These are phyloP conservation scores for Drosophila bipectinata DNA, from an alignment of 1,140 invertebrate species.

Conservation along the genomic window DNA sequence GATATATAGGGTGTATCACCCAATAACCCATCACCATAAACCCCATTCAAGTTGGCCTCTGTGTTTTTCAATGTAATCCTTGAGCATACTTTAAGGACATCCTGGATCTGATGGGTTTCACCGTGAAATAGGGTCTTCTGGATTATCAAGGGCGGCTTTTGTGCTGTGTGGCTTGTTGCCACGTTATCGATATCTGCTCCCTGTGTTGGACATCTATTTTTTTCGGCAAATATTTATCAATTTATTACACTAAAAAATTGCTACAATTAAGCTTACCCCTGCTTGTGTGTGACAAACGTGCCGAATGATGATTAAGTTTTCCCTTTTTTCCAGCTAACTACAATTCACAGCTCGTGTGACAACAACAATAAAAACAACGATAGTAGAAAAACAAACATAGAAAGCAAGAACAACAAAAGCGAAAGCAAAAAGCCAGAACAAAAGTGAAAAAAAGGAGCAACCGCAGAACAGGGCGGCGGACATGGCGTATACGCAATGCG, in stretches of 20 bases:
- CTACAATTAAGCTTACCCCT: conserved; percentile 58
- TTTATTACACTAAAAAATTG: conserved; percentile 78
- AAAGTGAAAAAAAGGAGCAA: conserved; percentile 6
- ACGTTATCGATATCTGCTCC: conserved; percentile 48
- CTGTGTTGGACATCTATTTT: conserved; percentile 23
- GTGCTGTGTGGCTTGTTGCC: conserved; percentile 8
- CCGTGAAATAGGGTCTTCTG: neutral
- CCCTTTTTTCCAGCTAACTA: conserved; percentile 42
- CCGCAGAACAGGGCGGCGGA: conserved; percentile 26
- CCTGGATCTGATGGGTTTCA: conserved; percentile 19
- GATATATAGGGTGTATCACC: conserved; percentile 1
- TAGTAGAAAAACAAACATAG: conserved; percentile 1
- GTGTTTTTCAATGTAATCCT: conserved; percentile 40
- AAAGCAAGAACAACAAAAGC: conserved; percentile 17
- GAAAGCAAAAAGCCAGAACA: conserved; percentile 19
- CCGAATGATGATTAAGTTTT: conserved; percentile 73
- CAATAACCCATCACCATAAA: conserved; percentile 7
- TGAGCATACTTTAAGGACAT: conserved; percentile 9
- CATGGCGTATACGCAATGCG: conserved; percentile 75
- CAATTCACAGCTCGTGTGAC: conserved; percentile 35
- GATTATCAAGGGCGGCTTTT: conserved; percentile 15
- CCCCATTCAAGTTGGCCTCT: conserved; percentile 3
- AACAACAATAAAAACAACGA: conserved; percentile 24
- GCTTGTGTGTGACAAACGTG: conserved; percentile 56
- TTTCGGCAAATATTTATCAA: conserved; percentile 79